Evolutionary conservation across 2,888 invertebrate species (phyloP), one percentile per base, ranked within the genome.

Genomic region (Euclidia mi): DNA sequence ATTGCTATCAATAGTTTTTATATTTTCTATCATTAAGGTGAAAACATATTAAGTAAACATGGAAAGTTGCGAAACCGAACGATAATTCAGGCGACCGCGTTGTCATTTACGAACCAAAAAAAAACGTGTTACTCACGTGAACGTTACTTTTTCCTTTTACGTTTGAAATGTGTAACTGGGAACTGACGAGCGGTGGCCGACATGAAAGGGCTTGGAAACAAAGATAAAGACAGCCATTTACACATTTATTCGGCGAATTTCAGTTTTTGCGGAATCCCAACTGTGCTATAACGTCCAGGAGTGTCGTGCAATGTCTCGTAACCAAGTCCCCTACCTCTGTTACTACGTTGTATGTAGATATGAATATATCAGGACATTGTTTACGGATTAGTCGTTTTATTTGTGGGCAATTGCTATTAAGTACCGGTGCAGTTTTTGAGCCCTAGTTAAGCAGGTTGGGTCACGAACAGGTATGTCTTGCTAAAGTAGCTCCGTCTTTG

Each of bases 181-280:
- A 49, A 44, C 18, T 32, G 31, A 32, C 15, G n/a, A 14, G n/a
- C 12, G 10, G 14, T 12, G 29, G 35, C 14, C 11, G 17, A 10
- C 41, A 15, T 25, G 32, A 53, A 29, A 47, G 28, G 29, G 10
- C 7, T 25, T 7, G 9, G 4, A 11, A 31, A 7, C 11, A n/a
- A 52, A 65, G n/a, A 7, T 37, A 31, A 9, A 28, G 7, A 11
- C n/a, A 29, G 12, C 6, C 32, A 53, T 56, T 38, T 48, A 35
- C 25, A 48, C 40, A 61, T 61, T 71, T 63, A 9, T 29, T 34
- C 25, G 32, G 40, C 7, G 34, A 43, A 43, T 56, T 57, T 38
- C n/a, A 20, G 34, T 40, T 53, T 70, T 71, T 41, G 38, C 15
- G 7, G 29, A 10, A 3, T 34, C 48, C 25, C 48, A 43, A 2